Percentiles rank a stretch among this genome's conserved stretches.
Evolutionary conservation across 2,113 vertebrate species (phyloP).

Genomic region (Vulpes vulpes): DNA sequence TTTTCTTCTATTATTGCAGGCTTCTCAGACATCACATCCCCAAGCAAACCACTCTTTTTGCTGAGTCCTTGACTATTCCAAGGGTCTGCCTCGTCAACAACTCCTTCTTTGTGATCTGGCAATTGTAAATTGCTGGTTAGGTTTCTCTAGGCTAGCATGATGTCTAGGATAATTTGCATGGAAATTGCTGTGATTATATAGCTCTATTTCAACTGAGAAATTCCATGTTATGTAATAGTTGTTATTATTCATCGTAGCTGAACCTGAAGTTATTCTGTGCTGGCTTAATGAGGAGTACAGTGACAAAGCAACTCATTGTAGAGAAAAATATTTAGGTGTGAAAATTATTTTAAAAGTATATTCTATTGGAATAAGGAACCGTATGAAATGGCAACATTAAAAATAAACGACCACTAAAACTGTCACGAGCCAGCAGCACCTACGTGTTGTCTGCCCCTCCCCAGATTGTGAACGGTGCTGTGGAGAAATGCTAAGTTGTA

Average conservation of each 20-base stretch:
- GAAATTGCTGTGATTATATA: not conserved
- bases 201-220: slow-evolving; percentile 26
- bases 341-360: not conserved
- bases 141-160: slow-evolving; percentile 6
- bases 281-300: not conserved
- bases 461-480: not conserved
- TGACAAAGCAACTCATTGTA: not conserved
- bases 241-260: not conserved
- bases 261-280: not conserved
- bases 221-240: not conserved
- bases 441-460: accelerated
- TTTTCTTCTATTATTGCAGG: not conserved
- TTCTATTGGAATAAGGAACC: not conserved
- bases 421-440: not conserved
- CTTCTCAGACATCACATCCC: not conserved
- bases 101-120: not conserved
- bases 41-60: not conserved
- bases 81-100: not conserved
- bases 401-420: not conserved
- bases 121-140: not conserved
- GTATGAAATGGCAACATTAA: not conserved
- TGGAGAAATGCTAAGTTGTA: not conserved
- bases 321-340: not conserved
- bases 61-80: not conserved
- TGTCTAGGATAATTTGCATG: slow-evolving; percentile 17